Base-by-base conservation (phyloP, 1,140 invertebrate species). In the Melitaea cinxia region DNA sequence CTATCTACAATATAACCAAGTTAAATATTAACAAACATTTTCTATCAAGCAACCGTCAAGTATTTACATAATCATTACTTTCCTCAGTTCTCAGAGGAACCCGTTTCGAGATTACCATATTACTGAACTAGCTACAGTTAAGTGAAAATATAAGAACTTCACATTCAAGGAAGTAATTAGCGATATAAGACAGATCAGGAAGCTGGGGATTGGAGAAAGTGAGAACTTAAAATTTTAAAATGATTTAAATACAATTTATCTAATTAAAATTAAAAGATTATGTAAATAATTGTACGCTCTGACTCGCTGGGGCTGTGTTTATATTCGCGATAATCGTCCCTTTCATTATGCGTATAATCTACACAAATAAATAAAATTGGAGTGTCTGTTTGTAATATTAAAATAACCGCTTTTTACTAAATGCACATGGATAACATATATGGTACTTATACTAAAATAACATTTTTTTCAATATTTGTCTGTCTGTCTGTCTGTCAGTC, bases 1-100 rank as follows among this genome's bases (percentile, higher is more conserved):
- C 7, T 42, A 42, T 37, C 35, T 37, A 37, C 17, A 17, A 42
- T 42, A 4, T 2, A 5, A 19, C 17, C 37, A 17, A 12, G 10
- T 21, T 23, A 4, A 47, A 47, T 7, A 21, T 4, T n/a, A n/a
- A 47, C 28, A n/a, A 28, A 23, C 24, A n/a, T 33, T 58, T 33
- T 49, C 55, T 49, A 21, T 14, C 21, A 15, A 59, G 23, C 42
- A 49, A 28, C 15, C 56, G 33, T 59, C 49, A 49, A 49, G 19
- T 33, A 49, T 59, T 59, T 59, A 30, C 56, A 59, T 59, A 59
- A 59, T 49, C 1, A 59, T 33, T 33, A 59, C 42, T 59, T 59
- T 49, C 56, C 56, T 47, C 26, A 12, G 23, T 59, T 49, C 39
- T 30, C 39, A 47, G 39, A 7, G n/a, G 19, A 49, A 49, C 56